phyloP scores from a whole-genome alignment of 2,797 vertebrate species.

The Enteromius viviparus region DNA sequence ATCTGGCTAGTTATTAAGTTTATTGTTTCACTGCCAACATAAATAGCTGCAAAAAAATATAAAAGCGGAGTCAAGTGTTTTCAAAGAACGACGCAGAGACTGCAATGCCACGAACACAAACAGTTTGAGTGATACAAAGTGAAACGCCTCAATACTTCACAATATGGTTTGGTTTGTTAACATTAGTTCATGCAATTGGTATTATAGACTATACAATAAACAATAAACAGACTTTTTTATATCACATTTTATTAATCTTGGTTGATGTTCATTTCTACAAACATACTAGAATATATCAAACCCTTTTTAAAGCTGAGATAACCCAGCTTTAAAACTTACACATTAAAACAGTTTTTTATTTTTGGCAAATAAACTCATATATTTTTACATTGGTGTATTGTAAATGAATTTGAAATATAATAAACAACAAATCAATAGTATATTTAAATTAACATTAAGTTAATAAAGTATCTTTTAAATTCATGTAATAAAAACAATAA shows the following conservation, averaged over 20 bases:
- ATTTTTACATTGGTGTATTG: neutral
- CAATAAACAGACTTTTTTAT: neutral
- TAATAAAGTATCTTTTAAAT: neutral
- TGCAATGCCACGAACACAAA: neutral
- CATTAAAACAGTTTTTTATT: no score
- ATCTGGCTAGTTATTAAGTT: slow-evolving; percentile 11
- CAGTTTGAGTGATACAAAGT: neutral
- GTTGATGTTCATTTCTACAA: neutral
- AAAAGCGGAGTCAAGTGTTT: neutral
- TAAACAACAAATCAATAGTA: neutral
- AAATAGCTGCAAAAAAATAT: neutral
- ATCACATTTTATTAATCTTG: neutral
- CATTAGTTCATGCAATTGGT: slow-evolving; percentile 4
- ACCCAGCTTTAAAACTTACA: no score
- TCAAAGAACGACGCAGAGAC: neutral
- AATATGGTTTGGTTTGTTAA: neutral
- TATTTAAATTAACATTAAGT: neutral
- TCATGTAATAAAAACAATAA: neutral
- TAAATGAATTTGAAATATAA: neutral
- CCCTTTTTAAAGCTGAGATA: no score
- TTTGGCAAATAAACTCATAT: neutral
- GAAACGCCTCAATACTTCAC: neutral
- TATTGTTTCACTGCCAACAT: slow-evolving; percentile 19
- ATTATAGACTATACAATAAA: slow-evolving; percentile 6
- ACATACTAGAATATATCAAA: neutral